Conservation (phyloP, 2,888 invertebrate species). For the Leucania comma region DNA sequence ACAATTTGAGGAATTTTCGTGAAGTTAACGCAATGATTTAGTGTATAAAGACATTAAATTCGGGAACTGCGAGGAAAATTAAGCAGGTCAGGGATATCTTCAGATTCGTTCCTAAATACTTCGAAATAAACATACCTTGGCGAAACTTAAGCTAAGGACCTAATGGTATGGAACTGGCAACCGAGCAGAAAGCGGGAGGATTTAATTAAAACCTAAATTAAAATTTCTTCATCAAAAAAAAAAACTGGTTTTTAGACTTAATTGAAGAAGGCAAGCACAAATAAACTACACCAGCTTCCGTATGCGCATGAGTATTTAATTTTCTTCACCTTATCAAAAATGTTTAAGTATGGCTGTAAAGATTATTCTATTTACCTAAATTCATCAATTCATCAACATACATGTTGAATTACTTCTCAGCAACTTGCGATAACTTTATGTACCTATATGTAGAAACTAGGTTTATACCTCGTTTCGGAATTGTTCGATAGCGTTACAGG, state of each 20-base stretch:
- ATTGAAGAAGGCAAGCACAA: background rate
- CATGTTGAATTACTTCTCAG: background rate
- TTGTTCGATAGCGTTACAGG: too few species aligned
- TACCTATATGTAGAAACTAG: background rate
- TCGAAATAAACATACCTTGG: background rate
- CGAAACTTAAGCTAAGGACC: background rate
- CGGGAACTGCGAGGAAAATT: conserved; percentile 4
- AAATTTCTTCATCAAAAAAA: background rate
- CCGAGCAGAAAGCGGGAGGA: background rate
- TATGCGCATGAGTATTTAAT: background rate
- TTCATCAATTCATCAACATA: too few species aligned
- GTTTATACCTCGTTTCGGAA: too few species aligned
- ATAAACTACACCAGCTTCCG: background rate
- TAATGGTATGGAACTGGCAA: background rate
- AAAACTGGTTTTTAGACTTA: background rate
- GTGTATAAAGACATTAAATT: conserved; percentile 38
- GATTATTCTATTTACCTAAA: too few species aligned
- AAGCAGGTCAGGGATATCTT: background rate
- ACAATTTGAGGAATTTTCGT: conserved; percentile 57
- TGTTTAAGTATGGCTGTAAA: too few species aligned
- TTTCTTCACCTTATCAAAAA: background rate
- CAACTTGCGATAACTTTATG: too few species aligned
- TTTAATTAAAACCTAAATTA: background rate
- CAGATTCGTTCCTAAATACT: background rate
- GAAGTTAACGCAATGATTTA: conserved; percentile 45